These are phyloP conservation scores for Volucella zonaria DNA, from an alignment of 2,888 invertebrate genomes.

Conservation along the genomic window DNA sequence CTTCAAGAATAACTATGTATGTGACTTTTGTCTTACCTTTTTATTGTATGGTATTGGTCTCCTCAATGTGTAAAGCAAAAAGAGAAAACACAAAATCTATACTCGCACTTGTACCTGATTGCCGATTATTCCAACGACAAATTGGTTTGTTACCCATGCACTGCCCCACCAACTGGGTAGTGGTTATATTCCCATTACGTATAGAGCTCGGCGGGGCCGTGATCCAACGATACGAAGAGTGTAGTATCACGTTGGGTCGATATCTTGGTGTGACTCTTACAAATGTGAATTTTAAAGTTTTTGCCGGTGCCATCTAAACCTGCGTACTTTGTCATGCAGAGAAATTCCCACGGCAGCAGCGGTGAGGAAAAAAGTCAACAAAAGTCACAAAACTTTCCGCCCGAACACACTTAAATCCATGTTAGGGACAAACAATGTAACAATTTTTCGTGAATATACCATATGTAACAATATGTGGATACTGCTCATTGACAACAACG, in stretches of 20 bases:
- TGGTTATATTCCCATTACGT: constrained; percentile 30
- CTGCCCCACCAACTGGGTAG: background rate
- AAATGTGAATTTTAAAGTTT: constrained; percentile 64
- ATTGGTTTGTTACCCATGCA: constrained; percentile 36
- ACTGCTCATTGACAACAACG: constrained; percentile 56
- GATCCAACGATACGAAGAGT: constrained; percentile 27
- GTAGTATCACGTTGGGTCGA: constrained; percentile 65
- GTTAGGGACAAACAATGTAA: constrained; percentile 55
- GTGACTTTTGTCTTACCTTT: constrained; percentile 66
- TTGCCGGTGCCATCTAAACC: constrained; percentile 27
- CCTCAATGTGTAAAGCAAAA: constrained; percentile 28
- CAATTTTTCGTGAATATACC: constrained; percentile 56
- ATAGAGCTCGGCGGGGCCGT: constrained; percentile 6
- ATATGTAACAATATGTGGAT: constrained; percentile 13
- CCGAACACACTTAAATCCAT: constrained; percentile 30
- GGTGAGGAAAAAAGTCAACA: constrained; percentile 22
- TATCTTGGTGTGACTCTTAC: constrained; percentile 47
- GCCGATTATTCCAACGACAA: constrained; percentile 61
- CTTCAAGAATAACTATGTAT: constrained; percentile 69
- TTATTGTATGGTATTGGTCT: constrained; percentile 52
- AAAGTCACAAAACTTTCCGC: constrained; percentile 53
- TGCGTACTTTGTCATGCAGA: constrained; percentile 35
- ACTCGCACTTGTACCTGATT: constrained; percentile 51
- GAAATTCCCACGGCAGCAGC: constrained; percentile 61
- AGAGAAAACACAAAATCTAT: constrained; percentile 35